A percentile compares a stretch with the other conserved stretches of the same genome.
Conservation (phyloP, 2,797 vertebrate genomes). For the Sebastes taczanowskii region DNA sequence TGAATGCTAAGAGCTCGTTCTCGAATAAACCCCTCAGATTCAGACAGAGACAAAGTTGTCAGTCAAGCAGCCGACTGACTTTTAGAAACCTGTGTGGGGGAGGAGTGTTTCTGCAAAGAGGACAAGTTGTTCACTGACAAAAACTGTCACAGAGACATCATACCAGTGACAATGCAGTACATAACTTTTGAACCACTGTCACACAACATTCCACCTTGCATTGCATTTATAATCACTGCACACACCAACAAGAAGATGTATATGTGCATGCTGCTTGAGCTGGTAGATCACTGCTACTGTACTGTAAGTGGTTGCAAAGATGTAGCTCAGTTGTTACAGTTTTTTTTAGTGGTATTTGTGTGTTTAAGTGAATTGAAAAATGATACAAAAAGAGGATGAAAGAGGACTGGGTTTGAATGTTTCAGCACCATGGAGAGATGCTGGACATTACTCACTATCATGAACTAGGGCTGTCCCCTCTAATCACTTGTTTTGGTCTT, state of each 20-base stretch:
- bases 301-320: background rate
- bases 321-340: too few relatives aligned
- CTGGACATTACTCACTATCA: background rate
- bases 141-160: background rate
- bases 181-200: background rate
- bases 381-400: background rate
- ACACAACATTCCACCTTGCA: background rate
- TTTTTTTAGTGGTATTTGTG: background rate
- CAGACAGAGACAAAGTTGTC: background rate
- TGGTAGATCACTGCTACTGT: background rate
- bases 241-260: background rate
- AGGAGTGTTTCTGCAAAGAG: background rate
- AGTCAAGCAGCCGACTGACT: background rate
- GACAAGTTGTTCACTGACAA: background rate
- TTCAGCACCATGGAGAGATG: conserved; percentile 4
- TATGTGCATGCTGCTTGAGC: background rate
- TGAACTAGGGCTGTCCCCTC: too few relatives aligned
- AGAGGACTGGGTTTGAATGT: background rate
- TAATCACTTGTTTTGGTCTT: too few relatives aligned
- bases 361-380: background rate
- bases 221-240: background rate
- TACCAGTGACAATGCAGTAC: background rate
- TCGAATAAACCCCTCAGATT: background rate
- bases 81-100: background rate
- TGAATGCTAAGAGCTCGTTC: background rate